phyloP scores from a whole-genome alignment of 2,797 vertebrate genomes.

The Amphiprion clarkii region DNA sequence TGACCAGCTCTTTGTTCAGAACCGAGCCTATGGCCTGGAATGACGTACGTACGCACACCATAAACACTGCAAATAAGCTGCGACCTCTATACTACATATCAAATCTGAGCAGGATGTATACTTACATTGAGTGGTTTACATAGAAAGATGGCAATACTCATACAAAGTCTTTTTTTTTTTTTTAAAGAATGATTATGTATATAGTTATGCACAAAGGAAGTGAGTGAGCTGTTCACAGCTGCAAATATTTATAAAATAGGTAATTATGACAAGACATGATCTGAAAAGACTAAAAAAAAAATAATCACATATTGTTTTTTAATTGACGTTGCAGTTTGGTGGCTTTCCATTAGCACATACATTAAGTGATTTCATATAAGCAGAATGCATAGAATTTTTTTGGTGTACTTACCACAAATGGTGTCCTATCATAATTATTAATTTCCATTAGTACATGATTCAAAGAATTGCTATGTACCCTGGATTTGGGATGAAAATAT shows the following conservation, averaged over 20 bases:
- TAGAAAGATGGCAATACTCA: background rate
- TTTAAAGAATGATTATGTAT: no score
- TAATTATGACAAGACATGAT: no score
- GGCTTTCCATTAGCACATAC: background rate
- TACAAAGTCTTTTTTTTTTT: no score
- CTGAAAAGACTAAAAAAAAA: no score
- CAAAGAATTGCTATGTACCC: background rate
- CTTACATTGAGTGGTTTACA: background rate
- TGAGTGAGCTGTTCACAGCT: no score
- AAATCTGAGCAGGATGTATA: background rate
- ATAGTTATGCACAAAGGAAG: no score
- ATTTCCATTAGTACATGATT: background rate
- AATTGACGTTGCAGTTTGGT: background rate
- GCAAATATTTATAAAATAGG: no score
- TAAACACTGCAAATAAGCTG: background rate
- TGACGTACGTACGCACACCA: slow-evolving; percentile 82
- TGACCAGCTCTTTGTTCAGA: slow-evolving; percentile 98
- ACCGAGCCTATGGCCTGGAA: slow-evolving; percentile 99
- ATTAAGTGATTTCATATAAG: background rate
- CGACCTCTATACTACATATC: background rate
- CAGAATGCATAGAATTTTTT: background rate
- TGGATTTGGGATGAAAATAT: background rate
- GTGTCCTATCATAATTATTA: background rate
- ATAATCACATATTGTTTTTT: background rate
- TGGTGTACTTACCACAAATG: background rate